Evolutionary conservation across 1,140 invertebrate genomes (phyloP), one percentile per base, ranked within the genome.

Genomic region (Drosophila tropicalis): DNA sequence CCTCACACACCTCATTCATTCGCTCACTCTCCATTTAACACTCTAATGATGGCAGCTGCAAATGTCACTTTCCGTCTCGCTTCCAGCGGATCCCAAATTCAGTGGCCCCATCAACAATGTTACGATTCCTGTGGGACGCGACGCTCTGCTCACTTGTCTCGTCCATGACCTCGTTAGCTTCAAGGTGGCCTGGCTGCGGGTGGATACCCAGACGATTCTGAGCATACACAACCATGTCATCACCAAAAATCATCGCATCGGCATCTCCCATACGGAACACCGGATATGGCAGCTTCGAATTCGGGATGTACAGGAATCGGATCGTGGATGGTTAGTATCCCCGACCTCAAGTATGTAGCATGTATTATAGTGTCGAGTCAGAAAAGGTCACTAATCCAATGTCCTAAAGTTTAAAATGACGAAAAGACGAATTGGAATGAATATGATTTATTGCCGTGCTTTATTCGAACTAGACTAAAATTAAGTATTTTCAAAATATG

Each of bases 201-300:
- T 97, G 51, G 97, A 97, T 92, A 97, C 97, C 62, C 97, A 98
- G 93, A 97, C 97, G n/a, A 97, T 98, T 86, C 93, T 98, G 76
- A 97, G 97, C 67, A 96, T 98, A 70, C 96, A 97, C 61, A 96
- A 95, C 71, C 96, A 97, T 91, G 96, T 98, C 47, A 97, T 98
- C 72, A 97, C 97, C 6, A 97, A 97, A 92, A 98, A 97, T 91
- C 95, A 96, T 86, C 94, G 97, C 57, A 97, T 98, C 63, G 94
- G 94, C 32, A 96, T 97, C 3, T 96, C 95, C 9, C 96, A 97
- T 90, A 96, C 95, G 66, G 96, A 97, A 80, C 94, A 96, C 76
- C 94, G 96, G 41, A 96, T 96, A 0, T 98, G 97, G 97, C 95
- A 95, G 92, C 93, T 98, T 10, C 96, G 97, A 81, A 96, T 98